Conservation (phyloP, 2,113 vertebrate species). For the Centropristis striata region DNA sequence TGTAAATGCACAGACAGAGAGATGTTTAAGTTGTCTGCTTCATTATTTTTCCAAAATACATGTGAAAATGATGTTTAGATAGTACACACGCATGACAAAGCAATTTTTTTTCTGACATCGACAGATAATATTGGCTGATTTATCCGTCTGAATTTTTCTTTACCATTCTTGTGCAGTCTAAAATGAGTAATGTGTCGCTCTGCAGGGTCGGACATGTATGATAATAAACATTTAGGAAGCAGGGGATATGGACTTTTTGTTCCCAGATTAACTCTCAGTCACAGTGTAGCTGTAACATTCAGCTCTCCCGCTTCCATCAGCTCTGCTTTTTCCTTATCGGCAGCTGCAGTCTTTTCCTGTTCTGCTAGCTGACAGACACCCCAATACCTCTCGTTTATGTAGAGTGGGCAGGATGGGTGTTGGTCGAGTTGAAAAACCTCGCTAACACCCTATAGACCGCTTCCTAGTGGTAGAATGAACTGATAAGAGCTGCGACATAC, state of each 20-base stretch:
- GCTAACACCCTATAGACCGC: conserved; percentile 28
- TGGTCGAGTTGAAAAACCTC: conserved; percentile 62
- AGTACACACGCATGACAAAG: no score
- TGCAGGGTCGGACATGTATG: not conserved
- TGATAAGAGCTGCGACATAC: conserved; percentile 37
- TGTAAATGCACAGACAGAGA: no score
- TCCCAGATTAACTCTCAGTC: not conserved
- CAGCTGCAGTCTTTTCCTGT: conserved; percentile 79
- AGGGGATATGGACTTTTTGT: not conserved
- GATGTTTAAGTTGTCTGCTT: no score
- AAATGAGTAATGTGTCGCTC: not conserved
- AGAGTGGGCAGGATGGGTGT: conserved; percentile 77
- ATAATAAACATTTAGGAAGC: not conserved
- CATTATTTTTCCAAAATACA: no score
- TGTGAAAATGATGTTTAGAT: no score
- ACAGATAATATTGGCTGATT: no score
- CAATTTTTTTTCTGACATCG: not conserved
- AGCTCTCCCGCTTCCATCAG: conserved; percentile 7
- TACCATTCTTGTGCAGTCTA: not conserved
- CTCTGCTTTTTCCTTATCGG: conserved; percentile 76
- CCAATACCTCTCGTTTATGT: conserved; percentile 56
- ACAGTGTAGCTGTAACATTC: conserved; percentile 9
- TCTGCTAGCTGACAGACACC: conserved; percentile 35
- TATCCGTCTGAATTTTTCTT: no score
- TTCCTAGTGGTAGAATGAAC: conserved; percentile 45